Base-by-base conservation (phyloP, 2,797 vertebrate species). In the Helicolenus hilgendorfi region DNA sequence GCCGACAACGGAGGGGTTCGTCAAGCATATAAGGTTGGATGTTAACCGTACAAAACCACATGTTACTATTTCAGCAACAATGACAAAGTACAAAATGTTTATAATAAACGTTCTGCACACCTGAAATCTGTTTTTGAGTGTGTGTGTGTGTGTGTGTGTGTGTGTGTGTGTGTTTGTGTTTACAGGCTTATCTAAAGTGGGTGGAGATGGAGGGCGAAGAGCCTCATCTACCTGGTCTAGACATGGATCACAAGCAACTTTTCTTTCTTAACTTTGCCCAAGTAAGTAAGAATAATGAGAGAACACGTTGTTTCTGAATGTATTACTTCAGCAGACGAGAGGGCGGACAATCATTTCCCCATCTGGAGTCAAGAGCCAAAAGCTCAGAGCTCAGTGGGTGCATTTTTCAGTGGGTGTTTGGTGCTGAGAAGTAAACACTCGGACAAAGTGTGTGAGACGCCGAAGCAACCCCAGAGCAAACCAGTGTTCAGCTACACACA, bases 251-350 rank as follows among this genome's bases (percentile, higher is more conserved):
- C 84, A 97, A 98, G 72, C 99, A 99, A 91, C 98, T 99, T 68
- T 99, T 99, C 96, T 99, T 99, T 93, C 96, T 99, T 80, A 99
- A 98, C 95, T 99, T 99, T 87, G 99, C 98, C 72, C 99, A 99
- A 98, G 99, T 99, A 82, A 96, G 93, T 91, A 27, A 81, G n/a
- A 80, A 72, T 35, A 71, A 80, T n/a, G 11, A 35, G 18, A 7
- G 9, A 24, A 78, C 10, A 10, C 15, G 20, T 56, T 27, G 72
- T 78, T 74, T 31, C 22, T 80, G 31, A 59, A 65, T 5, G 31
- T 67, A 7, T 53, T 72, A 29, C 74, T 79, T 81, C 18, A 80
- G 58, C 10, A 41, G 59, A 69, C 22, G 14, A 35, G 55, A n/a
- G 33, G 36, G 2, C 5, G 33, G 41, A 62, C 15, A 11, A 76